A percentile compares a stretch with the other conserved stretches of the same genome.
Conservation (phyloP, 1,140 invertebrate species). For the Drosophila chauvacae region DNA sequence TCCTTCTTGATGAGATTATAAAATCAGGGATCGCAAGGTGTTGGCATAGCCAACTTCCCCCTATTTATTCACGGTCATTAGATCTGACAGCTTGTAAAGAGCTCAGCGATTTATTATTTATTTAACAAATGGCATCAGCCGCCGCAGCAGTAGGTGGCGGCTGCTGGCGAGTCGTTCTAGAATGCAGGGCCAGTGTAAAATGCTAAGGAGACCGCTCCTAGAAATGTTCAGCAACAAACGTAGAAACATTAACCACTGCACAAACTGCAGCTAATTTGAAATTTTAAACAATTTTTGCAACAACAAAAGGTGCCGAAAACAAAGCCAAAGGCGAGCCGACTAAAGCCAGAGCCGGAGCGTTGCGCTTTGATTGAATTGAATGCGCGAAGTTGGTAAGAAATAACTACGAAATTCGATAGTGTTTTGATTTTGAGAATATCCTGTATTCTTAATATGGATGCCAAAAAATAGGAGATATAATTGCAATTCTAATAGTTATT, state of each 20-base stretch:
- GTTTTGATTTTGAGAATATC: background rate
- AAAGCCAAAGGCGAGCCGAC: conserved; percentile 61
- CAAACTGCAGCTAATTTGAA: conserved; percentile 79
- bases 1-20: background rate
- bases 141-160: conserved; percentile 13
- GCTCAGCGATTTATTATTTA: conserved; percentile 28
- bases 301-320: conserved; percentile 80
- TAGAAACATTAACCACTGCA: conserved; percentile 62
- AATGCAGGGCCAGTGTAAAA: conserved; percentile 41
- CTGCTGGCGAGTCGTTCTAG: conserved; percentile 13
- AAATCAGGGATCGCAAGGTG: conserved; percentile 3
- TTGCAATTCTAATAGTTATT: too few relatives aligned
- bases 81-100: conserved; percentile 1
- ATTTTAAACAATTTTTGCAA: conserved; percentile 71
- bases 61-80: background rate
- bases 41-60: background rate
- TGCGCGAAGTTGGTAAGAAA: conserved; percentile 56
- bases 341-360: conserved; percentile 38
- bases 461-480: too few relatives aligned
- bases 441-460: too few relatives aligned
- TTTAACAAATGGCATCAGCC: conserved; percentile 31
- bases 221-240: conserved; percentile 45
- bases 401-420: background rate
- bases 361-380: conserved; percentile 82
- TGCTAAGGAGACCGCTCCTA: conserved; percentile 63